Base-by-base conservation (phyloP, 1,140 invertebrate genomes). In the Helicoverpa zea region DNA sequence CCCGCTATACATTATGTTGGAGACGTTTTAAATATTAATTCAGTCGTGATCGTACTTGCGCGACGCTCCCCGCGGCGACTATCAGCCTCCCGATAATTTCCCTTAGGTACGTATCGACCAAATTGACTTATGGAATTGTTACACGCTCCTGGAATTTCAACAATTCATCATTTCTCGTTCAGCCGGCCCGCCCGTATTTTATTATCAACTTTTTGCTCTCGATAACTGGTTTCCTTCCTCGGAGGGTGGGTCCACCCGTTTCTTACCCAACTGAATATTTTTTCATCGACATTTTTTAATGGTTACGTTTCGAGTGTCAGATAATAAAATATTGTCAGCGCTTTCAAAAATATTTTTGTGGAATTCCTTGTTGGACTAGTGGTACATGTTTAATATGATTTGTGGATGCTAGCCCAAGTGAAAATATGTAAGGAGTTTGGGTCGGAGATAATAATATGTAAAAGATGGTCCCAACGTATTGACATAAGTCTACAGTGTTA, bases 61-160 rank as follows among this genome's bases (percentile, higher is more conserved):
- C 58, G 52, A 0, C 16, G 47, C 16, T 80, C 64, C 23, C 35
- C 72, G 23, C 70, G 76, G 80, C 76, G 70, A 56, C 73, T 77
- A 82, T 82, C 83, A 83, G 75, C 63, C 68, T 81, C 70, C 59
- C 79, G 47, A 83, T 88, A 89, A 89, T 89, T 89, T 89, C 88
- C 87, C 86, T 52, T 83, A 87, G 88, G 86, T 85, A 87, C 81
- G 74, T 81, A 86, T 87, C 79, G 81, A 81, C 75, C 70, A 83
- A 88, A 88, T 88, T 88, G 87, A 89, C 87, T 89, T 88, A 87
- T 85, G 86, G 83, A 87, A 88, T 85, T 84, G 83, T 86, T 89
- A 84, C 83, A 85, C 81, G 84, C 76, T 74, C 64, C 77, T 30
- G 76, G 84, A 88, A 88, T 88, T 88, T 89, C 85, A 86, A 89